Conservation (phyloP, 2,797 vertebrate species). For the Meriones psammophilus region DNA sequence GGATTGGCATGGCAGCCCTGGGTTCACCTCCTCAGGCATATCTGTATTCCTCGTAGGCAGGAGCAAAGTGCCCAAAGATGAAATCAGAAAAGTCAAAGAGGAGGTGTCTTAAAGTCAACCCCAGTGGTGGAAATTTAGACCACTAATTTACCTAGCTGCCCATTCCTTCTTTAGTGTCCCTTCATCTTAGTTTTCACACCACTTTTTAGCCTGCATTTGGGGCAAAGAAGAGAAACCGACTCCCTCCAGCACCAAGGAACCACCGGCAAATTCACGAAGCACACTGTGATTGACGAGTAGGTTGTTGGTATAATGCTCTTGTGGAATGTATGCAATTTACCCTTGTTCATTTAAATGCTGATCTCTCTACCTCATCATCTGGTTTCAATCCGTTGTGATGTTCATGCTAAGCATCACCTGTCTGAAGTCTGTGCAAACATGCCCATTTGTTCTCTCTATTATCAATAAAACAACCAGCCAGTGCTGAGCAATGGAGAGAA, state of each 20-base stretch:
- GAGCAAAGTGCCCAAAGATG: neutral
- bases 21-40: neutral
- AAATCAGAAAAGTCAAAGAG: slow-evolving; percentile 6
- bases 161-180: neutral
- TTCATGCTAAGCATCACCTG: too few relatives aligned
- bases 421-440: too few relatives aligned
- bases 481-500: too few relatives aligned
- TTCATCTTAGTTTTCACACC: neutral
- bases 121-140: neutral
- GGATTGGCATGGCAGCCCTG: too few relatives aligned
- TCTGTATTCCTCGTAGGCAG: neutral
- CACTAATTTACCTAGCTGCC: neutral
- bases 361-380: too few relatives aligned
- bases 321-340: too few relatives aligned
- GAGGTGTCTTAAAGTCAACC: neutral
- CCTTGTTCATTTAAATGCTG: too few relatives aligned
- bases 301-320: too few relatives aligned
- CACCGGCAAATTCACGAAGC: rapidly evolving
- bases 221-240: neutral
- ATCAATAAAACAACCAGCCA: too few relatives aligned
- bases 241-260: neutral
- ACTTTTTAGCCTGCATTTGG: neutral
- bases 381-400: too few relatives aligned
- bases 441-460: too few relatives aligned
- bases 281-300: neutral